A percentile compares a stretch with the other conserved stretches of the same genome.
phyloP scores from a whole-genome alignment of 2,888 invertebrate genomes.

The Cyclophora albipunctata region DNA sequence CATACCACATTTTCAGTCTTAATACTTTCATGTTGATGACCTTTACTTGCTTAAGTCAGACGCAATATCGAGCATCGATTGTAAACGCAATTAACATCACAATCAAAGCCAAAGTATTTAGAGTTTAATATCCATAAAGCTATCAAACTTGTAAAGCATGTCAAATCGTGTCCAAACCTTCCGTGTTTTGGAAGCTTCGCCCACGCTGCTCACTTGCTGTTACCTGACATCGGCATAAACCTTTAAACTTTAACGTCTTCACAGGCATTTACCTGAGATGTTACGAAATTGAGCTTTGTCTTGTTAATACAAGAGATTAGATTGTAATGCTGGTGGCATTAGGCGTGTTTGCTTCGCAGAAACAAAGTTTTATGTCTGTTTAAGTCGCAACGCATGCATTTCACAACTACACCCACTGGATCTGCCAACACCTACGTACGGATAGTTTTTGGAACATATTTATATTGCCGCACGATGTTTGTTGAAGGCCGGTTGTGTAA shows the following conservation, averaged over 20 bases:
- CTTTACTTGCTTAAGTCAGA: too few relatives aligned
- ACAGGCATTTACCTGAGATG: conserved; percentile 22
- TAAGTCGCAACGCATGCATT: conserved; percentile 44
- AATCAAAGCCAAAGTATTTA: too few relatives aligned
- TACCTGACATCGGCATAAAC: conserved; percentile 37
- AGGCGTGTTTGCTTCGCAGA: conserved; percentile 35
- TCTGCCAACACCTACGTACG: conserved; percentile 38
- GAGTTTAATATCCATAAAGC: too few relatives aligned
- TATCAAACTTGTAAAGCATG: conserved; percentile 26
- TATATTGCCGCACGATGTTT: conserved; percentile 17
- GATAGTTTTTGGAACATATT: conserved; percentile 31
- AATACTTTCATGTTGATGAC: too few relatives aligned
- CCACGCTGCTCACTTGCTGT: conserved; percentile 44
- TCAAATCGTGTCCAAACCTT: conserved; percentile 38
- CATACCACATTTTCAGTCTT: too few relatives aligned
- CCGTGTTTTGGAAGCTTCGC: conserved; percentile 32
- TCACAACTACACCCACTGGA: conserved; percentile 48
- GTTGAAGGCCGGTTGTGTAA: conserved; percentile 5
- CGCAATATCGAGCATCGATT: too few relatives aligned
- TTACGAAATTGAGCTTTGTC: conserved; percentile 26
- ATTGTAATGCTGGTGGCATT: conserved; percentile 11
- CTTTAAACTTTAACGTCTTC: conserved; percentile 32
- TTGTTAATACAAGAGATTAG: conserved; percentile 16
- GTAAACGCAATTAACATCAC: too few relatives aligned
- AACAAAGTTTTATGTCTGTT: conserved; percentile 23